Percentiles rank a stretch among this genome's conserved stretches.
phyloP scores from a whole-genome alignment of 1,140 invertebrate species.

The Oedothorax gibbosus region DNA sequence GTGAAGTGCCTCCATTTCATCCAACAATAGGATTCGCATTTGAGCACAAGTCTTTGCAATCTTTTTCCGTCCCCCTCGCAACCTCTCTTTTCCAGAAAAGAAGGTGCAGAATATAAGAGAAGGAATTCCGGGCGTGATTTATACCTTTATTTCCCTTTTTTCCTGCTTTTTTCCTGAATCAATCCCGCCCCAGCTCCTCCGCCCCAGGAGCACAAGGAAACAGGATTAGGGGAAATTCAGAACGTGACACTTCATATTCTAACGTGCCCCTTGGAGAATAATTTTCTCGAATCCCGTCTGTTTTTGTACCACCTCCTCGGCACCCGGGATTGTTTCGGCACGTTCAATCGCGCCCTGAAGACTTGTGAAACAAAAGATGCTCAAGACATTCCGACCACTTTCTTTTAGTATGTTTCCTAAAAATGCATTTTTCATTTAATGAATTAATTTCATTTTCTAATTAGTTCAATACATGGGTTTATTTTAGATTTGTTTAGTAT shows the following conservation, averaged over 20 bases:
- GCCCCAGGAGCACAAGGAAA: slow-evolving; percentile 39
- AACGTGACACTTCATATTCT: slow-evolving; percentile 59
- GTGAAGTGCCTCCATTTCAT: too few species aligned
- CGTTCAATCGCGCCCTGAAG: slow-evolving; percentile 1
- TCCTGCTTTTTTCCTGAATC: slow-evolving; percentile 13
- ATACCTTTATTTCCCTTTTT: slow-evolving; percentile 21
- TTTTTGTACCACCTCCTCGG: background rate
- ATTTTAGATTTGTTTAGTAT: too few species aligned
- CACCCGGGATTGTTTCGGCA: background rate
- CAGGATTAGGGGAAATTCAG: slow-evolving; percentile 55
- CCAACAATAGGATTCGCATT: too few species aligned
- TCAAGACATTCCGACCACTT: background rate
- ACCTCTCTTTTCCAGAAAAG: background rate
- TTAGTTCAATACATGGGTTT: too few species aligned
- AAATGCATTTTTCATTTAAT: too few species aligned
- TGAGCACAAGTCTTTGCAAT: too few species aligned
- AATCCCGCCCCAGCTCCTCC: slow-evolving; percentile 16
- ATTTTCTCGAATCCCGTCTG: slow-evolving; percentile 31
- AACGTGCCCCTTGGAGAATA: slow-evolving; percentile 42
- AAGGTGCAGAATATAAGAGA: slow-evolving; percentile 12
- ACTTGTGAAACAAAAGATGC: too few species aligned
- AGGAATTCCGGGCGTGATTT: slow-evolving; percentile 48
- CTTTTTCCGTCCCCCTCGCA: background rate
- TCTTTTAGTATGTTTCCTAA: background rate
- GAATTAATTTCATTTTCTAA: too few species aligned